Evolutionary conservation across 1,140 invertebrate species (phyloP), one percentile per base, ranked within the genome.

Genomic region (Nephotettix cincticeps): DNA sequence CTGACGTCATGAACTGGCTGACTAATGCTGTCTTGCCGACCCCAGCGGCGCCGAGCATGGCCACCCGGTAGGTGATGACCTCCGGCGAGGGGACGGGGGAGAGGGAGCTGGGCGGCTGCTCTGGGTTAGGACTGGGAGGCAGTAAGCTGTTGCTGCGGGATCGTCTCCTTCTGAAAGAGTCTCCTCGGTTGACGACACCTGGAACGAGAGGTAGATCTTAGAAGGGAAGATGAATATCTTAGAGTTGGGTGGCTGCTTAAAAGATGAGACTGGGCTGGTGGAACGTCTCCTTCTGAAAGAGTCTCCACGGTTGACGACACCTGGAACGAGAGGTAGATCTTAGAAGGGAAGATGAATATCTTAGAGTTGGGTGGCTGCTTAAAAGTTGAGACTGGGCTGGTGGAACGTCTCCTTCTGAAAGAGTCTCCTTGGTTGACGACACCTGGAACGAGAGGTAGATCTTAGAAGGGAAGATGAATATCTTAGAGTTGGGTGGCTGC

Each of bases 1-100:
- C 95, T 64, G 94, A 96, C 40, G 95, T 97, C 86, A 95, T 93
- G 78, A 97, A 97, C 83, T 98, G 95, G 73, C 91, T 91, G 75
- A 94, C 89, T 0, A 98, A 86, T 17, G 94, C 90, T 0, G 95
- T 93, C 82, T 97, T 97, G 21, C 95, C 95, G 6, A 97, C 95
- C 0, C 94, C 95, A 4, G 88, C 85, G 0, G 91, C 88, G 0
- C 95, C 95, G 3, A 97, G 80, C 82, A 97, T 90, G 9, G 92
- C 90, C 0, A 97, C 93, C 0, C 85, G 84, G 81, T 92, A 92
- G 83, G 80, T 28, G 83, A 74, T 29, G 11, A 56, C 65, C 63
- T 72, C 72, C 11, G 51, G 64, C 11, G 61, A 63, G 29, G 56
- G 68, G 13, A 68, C 30, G 2, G 70, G 70, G 45, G 56, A 43